Base-by-base conservation (phyloP, 2,797 vertebrate species). In the Darevskia mixta region DNA sequence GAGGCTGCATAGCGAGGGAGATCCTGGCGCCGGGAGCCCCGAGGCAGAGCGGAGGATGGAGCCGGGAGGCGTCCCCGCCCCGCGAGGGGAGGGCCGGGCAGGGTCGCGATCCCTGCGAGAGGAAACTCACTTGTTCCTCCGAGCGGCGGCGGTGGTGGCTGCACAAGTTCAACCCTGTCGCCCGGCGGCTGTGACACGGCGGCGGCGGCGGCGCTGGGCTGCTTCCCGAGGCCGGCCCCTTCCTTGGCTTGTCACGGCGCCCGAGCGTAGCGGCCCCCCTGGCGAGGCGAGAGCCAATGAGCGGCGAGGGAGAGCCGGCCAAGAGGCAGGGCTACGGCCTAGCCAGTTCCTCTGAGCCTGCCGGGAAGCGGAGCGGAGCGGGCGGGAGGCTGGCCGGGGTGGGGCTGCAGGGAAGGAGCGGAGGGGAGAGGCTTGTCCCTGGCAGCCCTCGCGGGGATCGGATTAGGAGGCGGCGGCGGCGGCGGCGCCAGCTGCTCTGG, bases 71-170 rank as follows among this genome's bases (percentile, higher is more conserved):
- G n/a, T 35, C n/a, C 79, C n/a, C 79, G 61, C 61, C 61, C 61
- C 49, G 49, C 49, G 49, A 55, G 49, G 49, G 49, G 49, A 55
- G 49, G 49, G 49, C 49, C 49, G 27, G n/a, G 71, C 32, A 15
- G 75, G 45, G 67, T 0, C 29, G 35, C 64, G 75, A 32, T 15
- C 49, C 27, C 41, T 8, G 9, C 3, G 0, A 5, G 1, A 2
- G 11, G 1, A 9, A 8, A 88, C 87, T 88, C 87, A 88, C 83
- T 88, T 73, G 49, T 79, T 45, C 55, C 45, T 18, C 10, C 35
- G 8, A 61, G 15, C 8, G 71, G 29, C 15, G 11, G n/a, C 71
- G 32, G 49, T 76, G 18, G 75, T 76, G 29, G 67, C 55, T 43
- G 35, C 76, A 35, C 35, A 35, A 35, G 35, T 35, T 35, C 35